phyloP scores from a whole-genome alignment of 1,140 invertebrate species.

The Cotesia chilonis region DNA sequence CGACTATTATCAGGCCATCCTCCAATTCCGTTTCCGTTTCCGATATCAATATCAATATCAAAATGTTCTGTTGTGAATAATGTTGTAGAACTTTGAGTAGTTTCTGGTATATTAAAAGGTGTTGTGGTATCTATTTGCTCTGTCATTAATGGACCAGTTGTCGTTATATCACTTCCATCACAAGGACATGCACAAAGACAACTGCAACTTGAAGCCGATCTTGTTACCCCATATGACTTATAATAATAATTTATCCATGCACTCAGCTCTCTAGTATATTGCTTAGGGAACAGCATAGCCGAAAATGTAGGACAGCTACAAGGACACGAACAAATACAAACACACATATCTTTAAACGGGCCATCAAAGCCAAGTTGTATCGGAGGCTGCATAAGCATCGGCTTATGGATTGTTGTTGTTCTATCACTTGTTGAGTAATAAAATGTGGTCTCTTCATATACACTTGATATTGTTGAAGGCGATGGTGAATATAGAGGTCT shows the following conservation, averaged over 20 bases:
- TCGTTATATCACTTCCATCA: neutral
- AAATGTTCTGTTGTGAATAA: neutral
- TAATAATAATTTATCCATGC: neutral
- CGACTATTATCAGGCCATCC: neutral
- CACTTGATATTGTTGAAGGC: too few relatives aligned
- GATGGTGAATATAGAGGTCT: neutral
- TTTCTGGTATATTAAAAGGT: neutral
- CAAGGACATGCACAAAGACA: conserved; percentile 29
- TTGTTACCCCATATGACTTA: too few relatives aligned
- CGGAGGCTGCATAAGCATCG: neutral
- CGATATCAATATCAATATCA: neutral
- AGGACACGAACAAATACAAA: conserved; percentile 33
- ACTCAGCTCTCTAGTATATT: neutral
- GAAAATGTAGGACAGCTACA: conserved; percentile 34
- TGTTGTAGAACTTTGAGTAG: neutral
- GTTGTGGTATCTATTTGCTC: neutral
- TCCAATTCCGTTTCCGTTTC: neutral
- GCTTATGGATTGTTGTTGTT: neutral
- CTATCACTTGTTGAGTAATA: too few relatives aligned
- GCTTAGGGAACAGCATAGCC: neutral
- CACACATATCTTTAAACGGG: conserved; percentile 18
- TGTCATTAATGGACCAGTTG: neutral
- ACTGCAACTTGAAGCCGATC: neutral
- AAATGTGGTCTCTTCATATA: too few relatives aligned
- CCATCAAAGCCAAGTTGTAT: neutral